Conservation (phyloP, 2,888 invertebrate genomes). For the Graphium colonna region DNA sequence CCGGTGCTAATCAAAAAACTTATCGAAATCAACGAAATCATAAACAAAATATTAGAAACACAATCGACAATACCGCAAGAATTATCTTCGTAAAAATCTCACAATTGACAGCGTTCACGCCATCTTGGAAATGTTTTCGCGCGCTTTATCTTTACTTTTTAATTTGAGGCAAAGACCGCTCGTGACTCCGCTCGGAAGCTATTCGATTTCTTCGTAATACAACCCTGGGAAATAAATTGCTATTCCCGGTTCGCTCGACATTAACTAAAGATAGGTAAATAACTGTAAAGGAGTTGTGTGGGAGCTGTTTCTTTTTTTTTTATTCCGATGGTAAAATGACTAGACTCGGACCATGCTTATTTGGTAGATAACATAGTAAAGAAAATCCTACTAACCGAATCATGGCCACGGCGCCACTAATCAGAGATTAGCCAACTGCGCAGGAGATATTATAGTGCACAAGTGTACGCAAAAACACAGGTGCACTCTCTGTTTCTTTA, state of each 20-base stretch:
- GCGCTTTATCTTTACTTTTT: slow-evolving; percentile 24
- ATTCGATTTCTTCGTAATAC: slow-evolving; percentile 24
- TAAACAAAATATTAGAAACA: background rate
- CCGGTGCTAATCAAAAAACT: background rate
- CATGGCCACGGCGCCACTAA: too few species aligned
- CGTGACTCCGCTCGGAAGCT: slow-evolving; percentile 32
- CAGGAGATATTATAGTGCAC: too few species aligned
- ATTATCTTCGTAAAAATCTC: slow-evolving; percentile 8
- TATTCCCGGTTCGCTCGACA: slow-evolving; percentile 1
- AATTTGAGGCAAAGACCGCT: slow-evolving; percentile 26
- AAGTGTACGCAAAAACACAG: too few species aligned
- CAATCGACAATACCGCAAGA: background rate
- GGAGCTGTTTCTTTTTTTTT: too few species aligned
- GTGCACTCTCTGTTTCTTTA: too few species aligned
- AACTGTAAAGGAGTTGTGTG: too few species aligned
- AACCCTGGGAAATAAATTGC: slow-evolving; percentile 25
- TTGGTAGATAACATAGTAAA: too few species aligned
- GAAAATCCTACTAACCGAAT: too few species aligned
- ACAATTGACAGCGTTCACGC: slow-evolving; percentile 25
- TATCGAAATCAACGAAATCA: background rate
- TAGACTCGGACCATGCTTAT: too few species aligned
- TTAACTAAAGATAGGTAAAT: background rate
- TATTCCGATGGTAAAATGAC: too few species aligned
- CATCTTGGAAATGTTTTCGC: slow-evolving; percentile 29
- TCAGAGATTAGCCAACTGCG: too few species aligned